Percentiles rank a stretch among this genome's conserved stretches.
Conservation (phyloP, 2,113 vertebrate species). For the Lepus timidus region DNA sequence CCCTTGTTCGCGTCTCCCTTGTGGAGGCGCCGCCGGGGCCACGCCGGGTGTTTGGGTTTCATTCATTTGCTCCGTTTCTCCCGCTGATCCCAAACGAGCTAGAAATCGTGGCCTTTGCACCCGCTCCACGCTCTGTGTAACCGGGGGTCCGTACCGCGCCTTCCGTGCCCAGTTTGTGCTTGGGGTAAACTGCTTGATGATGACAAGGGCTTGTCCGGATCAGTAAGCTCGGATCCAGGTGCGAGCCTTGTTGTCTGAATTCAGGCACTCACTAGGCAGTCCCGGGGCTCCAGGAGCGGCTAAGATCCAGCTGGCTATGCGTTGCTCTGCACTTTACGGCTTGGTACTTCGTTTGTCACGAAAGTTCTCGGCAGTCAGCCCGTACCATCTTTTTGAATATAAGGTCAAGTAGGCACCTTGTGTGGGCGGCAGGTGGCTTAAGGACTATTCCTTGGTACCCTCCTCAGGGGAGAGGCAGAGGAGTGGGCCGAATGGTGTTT, state of each 20-base stretch:
- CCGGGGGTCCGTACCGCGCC: background rate
- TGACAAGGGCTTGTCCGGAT: background rate
- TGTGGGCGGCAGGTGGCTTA: background rate
- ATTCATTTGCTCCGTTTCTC: conserved; percentile 30
- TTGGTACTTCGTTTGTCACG: background rate
- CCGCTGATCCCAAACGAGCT: background rate
- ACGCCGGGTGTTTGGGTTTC: background rate
- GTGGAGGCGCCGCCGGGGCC: background rate
- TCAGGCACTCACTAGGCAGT: background rate
- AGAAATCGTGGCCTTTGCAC: background rate
- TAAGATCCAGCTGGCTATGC: background rate
- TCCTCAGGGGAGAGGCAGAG: background rate
- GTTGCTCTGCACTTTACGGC: background rate
- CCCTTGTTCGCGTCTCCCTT: conserved; percentile 42
- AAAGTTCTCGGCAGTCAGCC: background rate
- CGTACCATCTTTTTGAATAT: background rate
- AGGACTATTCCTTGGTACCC: background rate
- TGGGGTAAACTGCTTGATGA: background rate
- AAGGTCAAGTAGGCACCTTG: background rate
- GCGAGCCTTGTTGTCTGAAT: background rate
- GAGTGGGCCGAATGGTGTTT: background rate
- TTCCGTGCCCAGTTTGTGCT: background rate
- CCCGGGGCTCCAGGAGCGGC: background rate
- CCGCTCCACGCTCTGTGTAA: background rate
- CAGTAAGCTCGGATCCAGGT: background rate